Evolutionary conservation across 2,888 invertebrate genomes (phyloP), one percentile per base, ranked within the genome.

Genomic region (Euplagia quadripunctaria): DNA sequence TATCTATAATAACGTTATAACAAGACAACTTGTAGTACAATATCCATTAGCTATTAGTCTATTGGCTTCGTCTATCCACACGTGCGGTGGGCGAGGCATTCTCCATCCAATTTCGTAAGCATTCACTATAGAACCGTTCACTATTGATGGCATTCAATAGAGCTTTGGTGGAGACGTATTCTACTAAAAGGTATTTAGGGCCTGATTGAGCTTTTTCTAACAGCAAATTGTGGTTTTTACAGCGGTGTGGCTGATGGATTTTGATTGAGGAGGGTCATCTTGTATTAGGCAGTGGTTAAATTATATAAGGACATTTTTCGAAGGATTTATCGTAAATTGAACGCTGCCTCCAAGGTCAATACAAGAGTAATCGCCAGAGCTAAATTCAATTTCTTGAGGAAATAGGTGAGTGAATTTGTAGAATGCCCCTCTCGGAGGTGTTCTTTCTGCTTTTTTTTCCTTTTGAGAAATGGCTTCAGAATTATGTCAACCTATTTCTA

Each of bases 41-140:
- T 49, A 64, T 70, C 65, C 70, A 70, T 73, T 70, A 70, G 69
- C 42, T 43, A 58, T 73, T 66, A 73, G 70, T 73, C 1, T 66
- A 70, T 73, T 70, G 52, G 17, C 41, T 73, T n/a, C 16, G 16
- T 65, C 42, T 65, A 69, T 66, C 42, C 42, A 31, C 55, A 52
- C 2, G n/a, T 11, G 49, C 46, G 14, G n/a, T 64, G 52, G 63
- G 51, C 4, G 51, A 65, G 73, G 58, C 58, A 55, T 64, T 52
- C 68, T 63, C 12, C 52, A 43, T 43, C 43, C 72, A 66, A 64
- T 64, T 63, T 68, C 41, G 63, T 43, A 64, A 63, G 41, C 51
- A 55, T 31, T 55, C 17, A 55, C 68, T 46, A 52, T 20, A 8
- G n/a, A 64, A 55, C 68, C 64, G 68, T 72, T 68, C 31, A 64